Evolutionary conservation across 2,797 vertebrate species (phyloP), one percentile per base, ranked within the genome.

Genomic region (Anisognathus igniventris): DNA sequence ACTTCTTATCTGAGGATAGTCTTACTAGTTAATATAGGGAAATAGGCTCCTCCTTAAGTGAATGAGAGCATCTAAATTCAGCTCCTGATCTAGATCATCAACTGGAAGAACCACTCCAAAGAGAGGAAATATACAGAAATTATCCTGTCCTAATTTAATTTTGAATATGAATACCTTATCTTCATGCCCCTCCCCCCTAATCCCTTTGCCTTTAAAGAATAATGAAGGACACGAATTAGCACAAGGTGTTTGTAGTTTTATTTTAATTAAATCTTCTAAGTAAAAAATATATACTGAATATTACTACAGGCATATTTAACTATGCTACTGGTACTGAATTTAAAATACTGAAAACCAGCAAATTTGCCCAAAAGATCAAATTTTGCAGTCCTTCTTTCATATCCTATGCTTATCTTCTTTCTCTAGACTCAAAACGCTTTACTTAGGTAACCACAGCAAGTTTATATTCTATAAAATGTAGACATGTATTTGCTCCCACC

Each of bases 31-130:
- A 78, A 78, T 58, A 33, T 1, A 80, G 12, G 62, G 30, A 90
- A 88, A 90, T 24, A 84, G 35, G 31, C 44, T 79, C 48, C 75
- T 87, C 75, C 50, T 45, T 39, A 48, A 79, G 33, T 37, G 73
- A 92, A 5, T 73, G 76, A 93, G 40, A 79, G 48, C 40, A 82
- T 68, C 84, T 95, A 93, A 91, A 94, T 92, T 93, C 81, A 82
- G 84, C 60, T 89, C 61, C 51, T 89, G 67, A 94, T 91, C 89
- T 91, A 85, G 40, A 92, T 87, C 30, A 90, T 53, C 70, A 75
- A 25, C 51, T 60, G 35, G 33, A 88, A 72, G 18, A 78, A 75
- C 14, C 30, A 87, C 57, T 67, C 61, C 3, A 7, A 93, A 68
- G 23, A 73, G 56, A 80, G 28, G 14, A 90, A 91, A 78, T 31